Evolutionary conservation across 2,888 invertebrate species (phyloP).

Genomic region (Phanerotoma sp.): DNA sequence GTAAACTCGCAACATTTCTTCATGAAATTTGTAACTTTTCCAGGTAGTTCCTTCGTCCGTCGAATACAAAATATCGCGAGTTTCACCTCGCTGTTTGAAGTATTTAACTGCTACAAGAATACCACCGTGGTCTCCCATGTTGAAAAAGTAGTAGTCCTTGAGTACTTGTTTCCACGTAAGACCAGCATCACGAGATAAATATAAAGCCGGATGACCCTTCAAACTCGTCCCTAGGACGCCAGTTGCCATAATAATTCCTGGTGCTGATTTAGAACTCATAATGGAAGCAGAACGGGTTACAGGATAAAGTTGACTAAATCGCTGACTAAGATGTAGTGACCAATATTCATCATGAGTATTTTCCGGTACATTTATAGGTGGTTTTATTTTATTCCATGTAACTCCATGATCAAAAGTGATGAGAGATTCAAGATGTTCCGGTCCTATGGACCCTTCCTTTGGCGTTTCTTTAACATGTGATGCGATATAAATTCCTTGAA

Average conservation of each 20-base stretch:
- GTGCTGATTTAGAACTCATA: constrained; percentile 82
- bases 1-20: constrained; percentile 77
- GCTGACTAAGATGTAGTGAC: constrained; percentile 84
- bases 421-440: constrained; percentile 75
- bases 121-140: constrained; percentile 90
- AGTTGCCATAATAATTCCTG: constrained; percentile 85
- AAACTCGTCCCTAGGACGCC: constrained; percentile 77
- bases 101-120: constrained; percentile 83
- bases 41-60: constrained; percentile 84
- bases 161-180: constrained; percentile 79
- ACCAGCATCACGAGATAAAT: constrained; percentile 79
- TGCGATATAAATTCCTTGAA: constrained; percentile 87
- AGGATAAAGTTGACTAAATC: constrained; percentile 81
- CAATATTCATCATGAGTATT: constrained; percentile 65
- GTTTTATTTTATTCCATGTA: constrained; percentile 74
- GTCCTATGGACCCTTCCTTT: constrained; percentile 62
- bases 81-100: constrained; percentile 75
- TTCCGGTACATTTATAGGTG: constrained; percentile 70
- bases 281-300: constrained; percentile 78
- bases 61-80: constrained; percentile 79
- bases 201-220: constrained; percentile 80
- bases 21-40: constrained; percentile 71
- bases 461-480: constrained; percentile 69
- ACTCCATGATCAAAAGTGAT: constrained; percentile 88
- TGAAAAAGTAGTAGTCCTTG: constrained; percentile 80